Conservation (phyloP, 2,888 invertebrate genomes). For the Spodoptera picta region DNA sequence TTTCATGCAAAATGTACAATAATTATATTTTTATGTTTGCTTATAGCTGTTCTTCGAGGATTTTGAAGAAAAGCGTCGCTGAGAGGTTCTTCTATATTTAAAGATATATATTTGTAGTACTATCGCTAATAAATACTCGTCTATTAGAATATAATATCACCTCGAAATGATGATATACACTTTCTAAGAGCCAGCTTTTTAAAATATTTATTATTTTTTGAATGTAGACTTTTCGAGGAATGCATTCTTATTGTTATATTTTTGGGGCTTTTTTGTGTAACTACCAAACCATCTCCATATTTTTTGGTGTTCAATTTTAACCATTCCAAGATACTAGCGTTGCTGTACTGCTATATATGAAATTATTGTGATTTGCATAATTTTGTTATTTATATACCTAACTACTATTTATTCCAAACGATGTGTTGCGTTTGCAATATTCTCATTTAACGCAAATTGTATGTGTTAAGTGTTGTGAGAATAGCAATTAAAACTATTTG, state of each 20-base stretch:
- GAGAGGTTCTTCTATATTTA: conserved; percentile 45
- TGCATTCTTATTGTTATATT: conserved; percentile 28
- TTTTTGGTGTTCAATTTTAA: conserved; percentile 67
- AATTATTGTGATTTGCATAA: conserved; percentile 59
- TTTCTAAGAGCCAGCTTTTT: not conserved
- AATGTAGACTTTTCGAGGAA: not conserved
- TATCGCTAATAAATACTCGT: conserved; percentile 30
- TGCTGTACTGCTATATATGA: conserved; percentile 43
- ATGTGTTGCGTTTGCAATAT: conserved; percentile 46
- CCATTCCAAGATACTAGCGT: conserved; percentile 72
- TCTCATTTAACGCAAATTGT: conserved; percentile 28
- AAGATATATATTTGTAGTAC: conserved; percentile 17
- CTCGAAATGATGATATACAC: conserved; percentile 3
- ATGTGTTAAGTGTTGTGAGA: conserved; percentile 51
- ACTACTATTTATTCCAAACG: conserved; percentile 42
- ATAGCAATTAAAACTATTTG: conserved; percentile 53
- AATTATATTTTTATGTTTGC: conserved; percentile 26
- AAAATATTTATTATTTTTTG: conserved; percentile 1
- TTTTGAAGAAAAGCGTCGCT: conserved; percentile 61
- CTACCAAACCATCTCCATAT: conserved; percentile 54
- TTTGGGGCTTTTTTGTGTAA: conserved; percentile 59
- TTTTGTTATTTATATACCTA: conserved; percentile 43
- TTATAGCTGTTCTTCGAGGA: conserved; percentile 75
- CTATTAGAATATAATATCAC: conserved; percentile 17
- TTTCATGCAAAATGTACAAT: not conserved